Conservation (phyloP, 2,113 vertebrate genomes). For the Hippocampus mohnikei region DNA sequence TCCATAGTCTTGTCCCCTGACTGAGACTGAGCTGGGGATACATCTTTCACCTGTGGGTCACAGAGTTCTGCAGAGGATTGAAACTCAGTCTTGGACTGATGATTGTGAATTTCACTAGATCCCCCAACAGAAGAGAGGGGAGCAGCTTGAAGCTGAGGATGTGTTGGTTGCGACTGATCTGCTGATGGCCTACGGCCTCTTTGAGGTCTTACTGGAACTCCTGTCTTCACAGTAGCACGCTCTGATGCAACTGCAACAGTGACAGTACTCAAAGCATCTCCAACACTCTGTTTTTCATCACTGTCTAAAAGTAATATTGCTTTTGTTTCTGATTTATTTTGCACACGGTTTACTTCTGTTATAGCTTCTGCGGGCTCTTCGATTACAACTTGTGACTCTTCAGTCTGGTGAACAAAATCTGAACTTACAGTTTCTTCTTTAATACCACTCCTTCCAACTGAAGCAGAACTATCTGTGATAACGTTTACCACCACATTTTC, state of each 20-base stretch:
- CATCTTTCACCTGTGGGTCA: slow-evolving; percentile 32
- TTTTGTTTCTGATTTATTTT: slow-evolving; percentile 33
- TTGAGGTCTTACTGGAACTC: slow-evolving; percentile 59
- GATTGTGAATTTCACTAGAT: slow-evolving; percentile 48
- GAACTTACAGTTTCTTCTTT: slow-evolving; percentile 17
- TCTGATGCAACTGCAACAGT: slow-evolving; percentile 20
- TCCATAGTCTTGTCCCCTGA: slow-evolving; percentile 27
- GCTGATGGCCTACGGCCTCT: slow-evolving; percentile 47
- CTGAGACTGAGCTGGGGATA: slow-evolving; percentile 24
- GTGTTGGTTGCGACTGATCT: slow-evolving; percentile 43
- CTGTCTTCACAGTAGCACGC: slow-evolving; percentile 27
- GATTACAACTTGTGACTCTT: slow-evolving; percentile 15
- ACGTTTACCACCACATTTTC: slow-evolving; percentile 33
- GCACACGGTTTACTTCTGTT: background rate
- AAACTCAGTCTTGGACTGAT: slow-evolving; percentile 23
- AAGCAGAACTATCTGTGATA: slow-evolving; percentile 20
- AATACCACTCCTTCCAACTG: slow-evolving; percentile 18
- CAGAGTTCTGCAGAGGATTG: slow-evolving; percentile 20
- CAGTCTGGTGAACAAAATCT: slow-evolving; percentile 10
- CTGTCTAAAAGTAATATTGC: slow-evolving; percentile 6
- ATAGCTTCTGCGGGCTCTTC: slow-evolving; percentile 10
- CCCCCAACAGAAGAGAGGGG: slow-evolving; percentile 35
- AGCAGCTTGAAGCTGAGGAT: slow-evolving; percentile 39
- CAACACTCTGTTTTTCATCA: slow-evolving; percentile 24
- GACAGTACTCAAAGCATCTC: slow-evolving; percentile 29